Evolutionary conservation across 2,113 vertebrate genomes (phyloP), one percentile per base, ranked within the genome.

Genomic region (Spea multiplicata): DNA sequence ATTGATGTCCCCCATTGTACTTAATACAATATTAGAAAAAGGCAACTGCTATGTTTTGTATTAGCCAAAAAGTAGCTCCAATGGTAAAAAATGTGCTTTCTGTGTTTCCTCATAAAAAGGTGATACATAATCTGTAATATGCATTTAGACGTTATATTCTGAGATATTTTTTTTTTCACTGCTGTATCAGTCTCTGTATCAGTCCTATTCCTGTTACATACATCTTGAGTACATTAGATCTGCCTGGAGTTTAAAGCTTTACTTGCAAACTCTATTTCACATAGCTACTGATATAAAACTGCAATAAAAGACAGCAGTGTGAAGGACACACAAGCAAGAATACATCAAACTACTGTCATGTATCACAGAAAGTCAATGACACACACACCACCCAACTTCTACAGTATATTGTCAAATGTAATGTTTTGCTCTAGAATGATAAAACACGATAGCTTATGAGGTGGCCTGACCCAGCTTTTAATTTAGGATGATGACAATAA

Each of bases 371-470:
- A 65, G 74, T 76, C 74, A 76, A 68, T 67, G 74, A 65, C 74
- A 68, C 44, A 68, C 44, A 76, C 8, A 57, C 44, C 65, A 66
- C 67, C 46, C 74, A 67, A 30, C 57, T 76, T 68, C 65, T n/a
- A 67, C 30, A 2, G 30, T 30, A 30, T 55, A 46, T 87, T 81
- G 89, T 88, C 89, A 90, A 57, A 50, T 68, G 65, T 17, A 66
- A 55, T 30, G 44, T 44, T 57, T 68, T 68, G 65, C 55, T 44
- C 65, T 48, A 53, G 62, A 30, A 59, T 14, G 45, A 68, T n/a
- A 91, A 91, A 45, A 10, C 6, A 13, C 14, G 53, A 53, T 17
- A 44, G 61, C 16, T 5, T 13, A 75, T 66, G 50, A 52, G 50
- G 6, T 52, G 14, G 12, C 10, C 10, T 13, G 10, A 59, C 8